These are phyloP conservation scores for Cydia pomonella DNA, from an alignment of 1,140 invertebrate genomes.

Conservation along the genomic window DNA sequence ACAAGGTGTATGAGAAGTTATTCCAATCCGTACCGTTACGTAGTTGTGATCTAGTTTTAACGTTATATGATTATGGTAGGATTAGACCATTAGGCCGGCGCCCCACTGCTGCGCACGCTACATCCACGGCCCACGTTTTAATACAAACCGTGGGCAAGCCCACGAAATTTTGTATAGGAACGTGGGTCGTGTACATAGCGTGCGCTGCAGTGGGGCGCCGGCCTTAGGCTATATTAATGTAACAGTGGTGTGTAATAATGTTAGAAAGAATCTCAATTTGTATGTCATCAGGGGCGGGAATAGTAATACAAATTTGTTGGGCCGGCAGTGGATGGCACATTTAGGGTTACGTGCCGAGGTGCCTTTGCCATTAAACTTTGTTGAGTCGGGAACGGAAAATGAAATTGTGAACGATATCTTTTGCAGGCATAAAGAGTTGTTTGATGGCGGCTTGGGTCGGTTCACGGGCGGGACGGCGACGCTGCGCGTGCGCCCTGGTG, in stretches of 20 bases:
- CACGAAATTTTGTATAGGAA: no score
- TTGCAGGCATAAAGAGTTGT: slow-evolving; percentile 7
- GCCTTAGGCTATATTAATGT: neutral
- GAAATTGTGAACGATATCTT: neutral
- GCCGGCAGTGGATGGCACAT: slow-evolving; percentile 18
- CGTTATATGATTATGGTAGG: slow-evolving; percentile 20
- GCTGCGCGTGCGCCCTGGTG: neutral
- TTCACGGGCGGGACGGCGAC: neutral
- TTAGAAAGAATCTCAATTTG: slow-evolving; percentile 4
- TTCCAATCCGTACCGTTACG: slow-evolving; percentile 10
- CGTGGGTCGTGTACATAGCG: no score
- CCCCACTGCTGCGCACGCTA: no score
- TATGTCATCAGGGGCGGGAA: slow-evolving; percentile 5
- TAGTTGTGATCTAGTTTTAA: neutral
- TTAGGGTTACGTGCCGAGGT: neutral
- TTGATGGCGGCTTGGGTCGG: neutral
- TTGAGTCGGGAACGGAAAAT: neutral
- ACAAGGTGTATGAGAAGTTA: neutral
- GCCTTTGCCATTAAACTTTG: neutral
- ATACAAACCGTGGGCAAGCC: no score
- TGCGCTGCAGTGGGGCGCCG: no score
- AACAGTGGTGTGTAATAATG: no score
- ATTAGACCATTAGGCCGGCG: slow-evolving; percentile 7
- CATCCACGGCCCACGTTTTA: no score
- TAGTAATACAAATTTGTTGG: slow-evolving; percentile 1